phyloP scores from a whole-genome alignment of 35 echinoderm and acorn worm species.

The Strongylocentrotus purpuratus region DNA sequence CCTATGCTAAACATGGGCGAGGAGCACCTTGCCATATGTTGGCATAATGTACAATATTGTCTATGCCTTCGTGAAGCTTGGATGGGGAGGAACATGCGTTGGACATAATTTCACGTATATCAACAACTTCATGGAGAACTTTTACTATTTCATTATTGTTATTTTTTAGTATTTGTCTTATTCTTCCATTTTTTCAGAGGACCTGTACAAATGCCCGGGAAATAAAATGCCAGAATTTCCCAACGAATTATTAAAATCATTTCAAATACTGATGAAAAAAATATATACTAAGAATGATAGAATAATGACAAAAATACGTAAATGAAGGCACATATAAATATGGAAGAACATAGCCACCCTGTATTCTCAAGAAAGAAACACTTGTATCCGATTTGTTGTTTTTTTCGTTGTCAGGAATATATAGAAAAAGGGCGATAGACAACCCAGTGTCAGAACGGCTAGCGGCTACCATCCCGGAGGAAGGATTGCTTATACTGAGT shows the following conservation, averaged over 20 bases:
- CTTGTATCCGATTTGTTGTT: neutral
- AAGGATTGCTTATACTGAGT: neutral
- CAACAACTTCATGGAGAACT: no score
- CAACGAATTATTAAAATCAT: neutral
- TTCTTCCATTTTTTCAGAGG: no score
- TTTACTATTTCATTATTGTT: no score
- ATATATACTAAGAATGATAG: neutral
- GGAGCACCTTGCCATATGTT: no score
- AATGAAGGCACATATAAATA: neutral
- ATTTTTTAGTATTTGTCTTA: no score
- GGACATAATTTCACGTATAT: no score
- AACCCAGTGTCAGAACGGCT: neutral
- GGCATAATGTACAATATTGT: no score
- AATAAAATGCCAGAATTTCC: no score
- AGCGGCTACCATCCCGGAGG: neutral
- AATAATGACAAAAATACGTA: neutral
- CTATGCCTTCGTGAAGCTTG: no score
- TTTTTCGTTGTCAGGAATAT: neutral
- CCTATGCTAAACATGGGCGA: no score
- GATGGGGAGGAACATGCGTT: no score
- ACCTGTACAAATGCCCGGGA: no score
- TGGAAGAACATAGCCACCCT: neutral
- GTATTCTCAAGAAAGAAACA: neutral
- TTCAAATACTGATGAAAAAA: neutral
- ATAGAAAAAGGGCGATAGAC: neutral